These are phyloP conservation scores for Penaeus japonicus DNA, from an alignment of 1,140 invertebrate genomes.

Conservation along the genomic window DNA sequence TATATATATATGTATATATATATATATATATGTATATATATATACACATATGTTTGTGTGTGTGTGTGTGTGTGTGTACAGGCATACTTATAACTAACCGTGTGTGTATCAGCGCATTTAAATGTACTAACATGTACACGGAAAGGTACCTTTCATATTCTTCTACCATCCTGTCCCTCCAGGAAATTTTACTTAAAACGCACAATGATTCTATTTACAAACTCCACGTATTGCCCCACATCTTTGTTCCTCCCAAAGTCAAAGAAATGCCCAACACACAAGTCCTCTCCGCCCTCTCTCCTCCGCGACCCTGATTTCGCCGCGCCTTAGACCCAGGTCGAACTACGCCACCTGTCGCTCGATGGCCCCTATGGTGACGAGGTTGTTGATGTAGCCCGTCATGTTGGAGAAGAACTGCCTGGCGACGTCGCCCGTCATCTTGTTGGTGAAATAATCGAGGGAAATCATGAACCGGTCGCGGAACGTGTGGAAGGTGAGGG, in stretches of 20 bases:
- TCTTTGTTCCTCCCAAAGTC: too few relatives aligned
- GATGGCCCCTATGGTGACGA: background rate
- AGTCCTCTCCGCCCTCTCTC: too few relatives aligned
- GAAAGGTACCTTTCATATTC: too few relatives aligned
- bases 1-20: conserved; percentile 8
- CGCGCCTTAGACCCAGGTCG: background rate
- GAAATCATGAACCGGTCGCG: background rate
- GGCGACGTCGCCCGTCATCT: background rate
- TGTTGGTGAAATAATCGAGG: conserved; percentile 34
- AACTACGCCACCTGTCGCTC: background rate
- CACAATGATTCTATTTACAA: too few relatives aligned
- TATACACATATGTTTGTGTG: background rate
- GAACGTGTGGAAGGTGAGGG: conserved; percentile 37
- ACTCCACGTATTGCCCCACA: too few relatives aligned
- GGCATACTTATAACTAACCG: background rate
- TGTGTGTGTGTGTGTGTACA: background rate
- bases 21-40: background rate
- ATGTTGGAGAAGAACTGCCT: conserved; percentile 7
- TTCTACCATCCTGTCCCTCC: too few relatives aligned
- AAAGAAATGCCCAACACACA: too few relatives aligned
- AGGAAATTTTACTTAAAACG: too few relatives aligned
- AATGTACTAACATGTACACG: too few relatives aligned
- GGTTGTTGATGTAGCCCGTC: conserved; percentile 4
- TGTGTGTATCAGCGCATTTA: too few relatives aligned
- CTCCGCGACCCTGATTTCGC: too few relatives aligned